Conservation (phyloP, 1,140 invertebrate genomes). For the Cotesia glomerata region DNA sequence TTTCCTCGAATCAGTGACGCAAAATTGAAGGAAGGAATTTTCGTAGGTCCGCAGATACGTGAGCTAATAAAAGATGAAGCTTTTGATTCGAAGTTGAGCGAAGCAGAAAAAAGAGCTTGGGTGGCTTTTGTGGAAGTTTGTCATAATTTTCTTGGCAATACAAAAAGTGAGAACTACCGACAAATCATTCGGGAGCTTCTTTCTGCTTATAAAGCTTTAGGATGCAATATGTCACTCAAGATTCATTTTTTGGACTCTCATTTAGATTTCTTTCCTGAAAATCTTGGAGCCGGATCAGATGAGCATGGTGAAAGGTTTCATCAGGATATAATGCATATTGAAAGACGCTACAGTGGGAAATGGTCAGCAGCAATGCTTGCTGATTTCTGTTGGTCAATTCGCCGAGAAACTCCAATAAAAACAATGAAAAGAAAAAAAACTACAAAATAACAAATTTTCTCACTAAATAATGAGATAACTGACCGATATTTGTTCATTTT, state of each 20-base stretch:
- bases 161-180: slow-evolving; percentile 3
- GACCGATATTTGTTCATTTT: too few relatives aligned
- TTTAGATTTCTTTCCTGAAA: not conserved
- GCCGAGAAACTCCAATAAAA: not conserved
- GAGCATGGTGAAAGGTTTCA: not conserved
- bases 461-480: too few relatives aligned
- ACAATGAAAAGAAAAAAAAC: not conserved
- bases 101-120: not conserved
- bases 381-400: not conserved
- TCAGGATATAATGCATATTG: not conserved
- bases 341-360: not conserved
- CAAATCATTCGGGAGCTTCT: not conserved
- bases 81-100: not conserved
- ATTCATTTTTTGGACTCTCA: slow-evolving; percentile 14
- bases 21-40: slow-evolving; percentile 3
- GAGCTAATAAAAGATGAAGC: not conserved
- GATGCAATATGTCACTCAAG: not conserved
- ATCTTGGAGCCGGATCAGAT: not conserved
- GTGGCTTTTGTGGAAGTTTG: not conserved
- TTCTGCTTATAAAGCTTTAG: not conserved
- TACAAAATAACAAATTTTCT: not conserved
- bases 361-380: not conserved
- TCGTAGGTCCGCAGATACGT: not conserved
- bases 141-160: not conserved
- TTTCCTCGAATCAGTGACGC: slow-evolving; percentile 3